Percentiles rank a stretch among this genome's conserved stretches.
phyloP scores from a whole-genome alignment of 2,113 vertebrate species.

The Bettongia penicillata region DNA sequence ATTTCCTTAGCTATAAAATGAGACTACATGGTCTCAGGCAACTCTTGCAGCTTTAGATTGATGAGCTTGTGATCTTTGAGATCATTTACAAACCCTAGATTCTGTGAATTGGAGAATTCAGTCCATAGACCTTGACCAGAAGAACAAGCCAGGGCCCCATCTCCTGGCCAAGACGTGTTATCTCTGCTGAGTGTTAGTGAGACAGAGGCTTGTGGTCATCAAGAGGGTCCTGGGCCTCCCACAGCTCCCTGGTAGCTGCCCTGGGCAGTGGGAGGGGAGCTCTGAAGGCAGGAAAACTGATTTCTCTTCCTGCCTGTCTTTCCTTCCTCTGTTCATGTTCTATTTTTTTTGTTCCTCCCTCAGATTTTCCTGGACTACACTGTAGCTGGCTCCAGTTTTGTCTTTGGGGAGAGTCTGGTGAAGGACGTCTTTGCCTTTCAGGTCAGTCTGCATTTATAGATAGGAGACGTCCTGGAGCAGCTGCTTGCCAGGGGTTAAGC shows the following conservation, averaged over 20 bases:
- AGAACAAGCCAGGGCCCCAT: not conserved
- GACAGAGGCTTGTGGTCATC: not conserved
- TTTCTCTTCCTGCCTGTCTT: too few relatives aligned
- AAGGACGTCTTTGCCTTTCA: constrained; percentile 92
- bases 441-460: constrained; percentile 81
- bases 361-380: constrained; percentile 94
- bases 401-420: constrained; percentile 90
- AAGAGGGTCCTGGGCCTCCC: too few relatives aligned
- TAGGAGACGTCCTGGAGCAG: not conserved
- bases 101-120: not conserved
- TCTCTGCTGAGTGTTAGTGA: not conserved
- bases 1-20: not conserved
- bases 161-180: not conserved
- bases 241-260: too few relatives aligned
- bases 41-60: not conserved
- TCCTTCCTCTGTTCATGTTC: not conserved
- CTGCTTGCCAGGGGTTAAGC: not conserved
- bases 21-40: not conserved
- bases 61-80: not conserved
- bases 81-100: not conserved
- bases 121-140: not conserved
- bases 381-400: constrained; percentile 89
- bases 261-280: not conserved
- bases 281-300: accelerated
- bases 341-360: constrained; percentile 30